phyloP scores from a whole-genome alignment of 2,113 vertebrate genomes.

The Neopipo cinnamomea region DNA sequence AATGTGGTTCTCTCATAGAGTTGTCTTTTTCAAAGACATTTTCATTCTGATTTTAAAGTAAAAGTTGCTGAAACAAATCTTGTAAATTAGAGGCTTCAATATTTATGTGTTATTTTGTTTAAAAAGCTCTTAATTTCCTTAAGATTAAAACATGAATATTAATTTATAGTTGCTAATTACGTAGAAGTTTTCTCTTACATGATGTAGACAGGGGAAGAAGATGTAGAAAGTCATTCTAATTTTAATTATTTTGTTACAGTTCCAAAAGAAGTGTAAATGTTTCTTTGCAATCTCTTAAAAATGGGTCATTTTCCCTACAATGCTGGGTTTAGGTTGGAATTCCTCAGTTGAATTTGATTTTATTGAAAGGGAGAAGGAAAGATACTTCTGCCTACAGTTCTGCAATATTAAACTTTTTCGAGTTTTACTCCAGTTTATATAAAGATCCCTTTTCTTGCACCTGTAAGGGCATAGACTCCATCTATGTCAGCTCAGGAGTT shows the following conservation, averaged over 20 bases:
- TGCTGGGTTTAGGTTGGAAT: not conserved
- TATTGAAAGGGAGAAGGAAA: not conserved
- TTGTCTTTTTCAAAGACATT: slow-evolving; percentile 16
- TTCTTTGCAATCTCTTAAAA: not conserved
- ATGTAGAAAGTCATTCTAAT: not conserved
- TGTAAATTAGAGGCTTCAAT: not conserved
- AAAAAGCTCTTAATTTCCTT: not conserved
- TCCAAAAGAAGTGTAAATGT: not conserved
- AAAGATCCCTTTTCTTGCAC: not conserved
- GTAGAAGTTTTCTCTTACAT: not conserved
- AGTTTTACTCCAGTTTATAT: not conserved
- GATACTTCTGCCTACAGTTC: not conserved
- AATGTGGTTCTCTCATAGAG: not conserved
- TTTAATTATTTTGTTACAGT: not conserved
- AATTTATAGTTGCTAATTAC: not conserved
- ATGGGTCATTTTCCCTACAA: not conserved
- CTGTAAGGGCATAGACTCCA: not conserved
- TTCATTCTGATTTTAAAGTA: not conserved
- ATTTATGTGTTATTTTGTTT: not conserved
- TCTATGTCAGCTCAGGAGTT: not conserved
- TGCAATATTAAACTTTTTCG: not conserved
- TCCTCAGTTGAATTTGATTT: not conserved
- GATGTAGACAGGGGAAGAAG: not conserved
- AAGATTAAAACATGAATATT: not conserved
- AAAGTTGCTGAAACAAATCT: not conserved